Percentiles rank a stretch among this genome's conserved stretches.
These are phyloP conservation scores for Acleris holmiana DNA, from an alignment of 2,888 invertebrate genomes.

Conservation along the genomic window DNA sequence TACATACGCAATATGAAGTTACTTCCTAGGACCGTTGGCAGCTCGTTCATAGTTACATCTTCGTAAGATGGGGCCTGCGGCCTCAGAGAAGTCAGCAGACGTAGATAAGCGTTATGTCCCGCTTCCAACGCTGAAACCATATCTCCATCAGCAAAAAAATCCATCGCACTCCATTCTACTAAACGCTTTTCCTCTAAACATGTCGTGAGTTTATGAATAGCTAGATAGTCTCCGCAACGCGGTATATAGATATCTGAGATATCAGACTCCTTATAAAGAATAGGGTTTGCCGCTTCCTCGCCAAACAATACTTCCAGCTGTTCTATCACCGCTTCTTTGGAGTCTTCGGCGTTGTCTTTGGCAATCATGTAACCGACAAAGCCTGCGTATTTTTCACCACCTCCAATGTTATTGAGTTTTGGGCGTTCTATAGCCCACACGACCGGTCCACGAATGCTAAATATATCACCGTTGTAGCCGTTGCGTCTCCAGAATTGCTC, in stretches of 20 bases:
- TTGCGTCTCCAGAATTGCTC: constrained; percentile 67
- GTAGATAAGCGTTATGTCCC: constrained; percentile 69
- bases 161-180: constrained; percentile 75
- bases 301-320: constrained; percentile 72
- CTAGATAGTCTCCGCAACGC: constrained; percentile 70
- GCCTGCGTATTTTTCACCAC: constrained; percentile 54
- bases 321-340: constrained; percentile 60
- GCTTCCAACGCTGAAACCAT: constrained; percentile 72
- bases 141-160: constrained; percentile 75
- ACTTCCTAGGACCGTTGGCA: constrained; percentile 53
- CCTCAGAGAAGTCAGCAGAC: constrained; percentile 62
- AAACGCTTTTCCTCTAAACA: constrained; percentile 45
- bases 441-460: constrained; percentile 74
- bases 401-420: constrained; percentile 59
- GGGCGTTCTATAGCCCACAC: constrained; percentile 78
- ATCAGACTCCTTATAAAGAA: constrained; percentile 61
- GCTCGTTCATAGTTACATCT: constrained; percentile 54
- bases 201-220: constrained; percentile 52
- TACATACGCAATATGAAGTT: constrained; percentile 50
- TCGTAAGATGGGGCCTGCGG: constrained; percentile 74
- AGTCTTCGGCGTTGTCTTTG: constrained; percentile 44
- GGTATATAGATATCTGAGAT: constrained; percentile 70
- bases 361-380: constrained; percentile 66
- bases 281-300: constrained; percentile 58
- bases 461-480: constrained; percentile 76